Percentiles rank a stretch among this genome's conserved stretches.
phyloP scores from a whole-genome alignment of 2,113 vertebrate genomes.

The Sorex araneus region DNA sequence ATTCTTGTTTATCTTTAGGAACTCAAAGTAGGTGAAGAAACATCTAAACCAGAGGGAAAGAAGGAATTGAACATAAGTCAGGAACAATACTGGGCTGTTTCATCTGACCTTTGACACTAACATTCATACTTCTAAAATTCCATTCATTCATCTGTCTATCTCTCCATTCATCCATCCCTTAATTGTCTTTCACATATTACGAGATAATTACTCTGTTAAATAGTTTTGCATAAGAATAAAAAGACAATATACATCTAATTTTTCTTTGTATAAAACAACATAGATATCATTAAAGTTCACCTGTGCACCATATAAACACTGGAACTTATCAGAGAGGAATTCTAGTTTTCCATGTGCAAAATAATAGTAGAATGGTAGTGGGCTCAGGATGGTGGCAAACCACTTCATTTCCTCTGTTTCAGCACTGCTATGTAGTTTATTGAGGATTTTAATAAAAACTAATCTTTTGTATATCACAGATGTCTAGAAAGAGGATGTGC shows the following conservation, averaged over 20 bases:
- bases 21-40: not conserved
- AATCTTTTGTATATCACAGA: constrained; percentile 22
- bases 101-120: not conserved
- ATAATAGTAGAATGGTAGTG: not conserved
- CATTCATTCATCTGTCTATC: no score
- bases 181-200: not conserved
- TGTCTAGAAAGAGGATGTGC: not conserved
- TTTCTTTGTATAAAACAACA: no score
- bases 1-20: not conserved
- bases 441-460: constrained; percentile 58
- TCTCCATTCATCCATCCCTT: not conserved
- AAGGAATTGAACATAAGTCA: not conserved
- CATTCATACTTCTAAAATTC: not conserved
- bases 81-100: rapidly evolving
- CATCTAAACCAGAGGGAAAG: no score
- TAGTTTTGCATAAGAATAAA: not conserved
- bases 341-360: not conserved
- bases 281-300: not conserved
- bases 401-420: constrained; percentile 24
- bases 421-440: constrained; percentile 42
- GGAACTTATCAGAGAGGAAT: not conserved
- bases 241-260: not conserved
- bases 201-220: not conserved
- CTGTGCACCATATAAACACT: not conserved
- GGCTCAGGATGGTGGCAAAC: not conserved